Evolutionary conservation across 2,113 vertebrate species (phyloP).

Genomic region (Cyanistes caeruleus): DNA sequence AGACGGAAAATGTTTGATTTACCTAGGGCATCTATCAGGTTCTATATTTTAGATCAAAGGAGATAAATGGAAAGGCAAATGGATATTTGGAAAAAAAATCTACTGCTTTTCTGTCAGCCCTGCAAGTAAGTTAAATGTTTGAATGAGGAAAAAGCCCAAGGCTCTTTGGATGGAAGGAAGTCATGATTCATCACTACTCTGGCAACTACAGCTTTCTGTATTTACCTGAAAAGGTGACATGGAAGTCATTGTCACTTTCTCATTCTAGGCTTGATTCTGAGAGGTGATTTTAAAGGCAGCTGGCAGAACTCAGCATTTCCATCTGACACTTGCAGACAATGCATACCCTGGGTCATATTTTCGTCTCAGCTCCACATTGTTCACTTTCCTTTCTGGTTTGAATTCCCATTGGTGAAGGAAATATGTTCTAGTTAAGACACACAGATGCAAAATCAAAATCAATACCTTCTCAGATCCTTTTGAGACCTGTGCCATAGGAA

Average conservation of each 20-base stretch:
- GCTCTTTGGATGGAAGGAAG: neutral
- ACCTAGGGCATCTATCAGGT: conserved; percentile 74
- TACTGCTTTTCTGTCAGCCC: conserved; percentile 66
- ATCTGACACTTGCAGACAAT: neutral
- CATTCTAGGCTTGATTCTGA: neutral
- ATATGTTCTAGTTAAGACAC: neutral
- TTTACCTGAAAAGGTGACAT: conserved; percentile 27
- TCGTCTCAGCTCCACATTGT: neutral
- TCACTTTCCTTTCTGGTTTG: neutral
- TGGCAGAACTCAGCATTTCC: neutral
- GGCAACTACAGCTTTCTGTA: neutral
- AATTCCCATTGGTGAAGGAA: neutral
- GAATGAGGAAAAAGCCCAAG: conserved; percentile 28
- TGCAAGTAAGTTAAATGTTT: conserved; percentile 56
- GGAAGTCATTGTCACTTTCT: neutral
- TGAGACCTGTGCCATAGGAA: neutral
- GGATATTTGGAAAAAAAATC: conserved; percentile 62
- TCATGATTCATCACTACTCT: conserved; percentile 18
- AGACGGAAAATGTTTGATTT: conserved; percentile 79
- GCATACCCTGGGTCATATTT: neutral
- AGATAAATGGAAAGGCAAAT: conserved; percentile 77
- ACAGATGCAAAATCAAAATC: neutral
- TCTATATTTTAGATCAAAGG: conserved; percentile 76
- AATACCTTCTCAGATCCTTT: neutral
- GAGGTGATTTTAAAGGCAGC: neutral